phyloP scores from a whole-genome alignment of 2,888 invertebrate genomes.

The Ectemnius cavifrons region DNA sequence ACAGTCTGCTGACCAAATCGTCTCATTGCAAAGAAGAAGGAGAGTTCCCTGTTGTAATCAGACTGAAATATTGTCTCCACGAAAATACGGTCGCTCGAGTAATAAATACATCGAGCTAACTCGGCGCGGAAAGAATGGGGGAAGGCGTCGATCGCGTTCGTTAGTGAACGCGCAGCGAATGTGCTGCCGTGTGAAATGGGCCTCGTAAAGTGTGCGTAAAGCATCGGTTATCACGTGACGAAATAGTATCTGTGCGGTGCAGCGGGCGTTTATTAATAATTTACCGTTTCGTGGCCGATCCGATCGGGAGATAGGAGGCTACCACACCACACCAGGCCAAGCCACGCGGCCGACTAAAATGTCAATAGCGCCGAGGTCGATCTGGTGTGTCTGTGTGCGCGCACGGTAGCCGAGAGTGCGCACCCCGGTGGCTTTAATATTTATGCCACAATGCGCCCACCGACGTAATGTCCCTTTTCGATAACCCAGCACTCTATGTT shows the following conservation, averaged over 20 bases:
- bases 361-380: slow-evolving; percentile 24
- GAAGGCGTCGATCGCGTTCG: slow-evolving; percentile 14
- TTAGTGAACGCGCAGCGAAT: neutral
- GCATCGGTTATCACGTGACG: slow-evolving; percentile 32
- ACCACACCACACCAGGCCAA: too few relatives aligned
- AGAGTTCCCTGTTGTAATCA: too few relatives aligned
- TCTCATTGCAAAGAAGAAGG: too few relatives aligned
- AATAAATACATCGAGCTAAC: slow-evolving; percentile 20
- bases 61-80: neutral
- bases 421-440: slow-evolving; percentile 29
- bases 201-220: slow-evolving; percentile 34
- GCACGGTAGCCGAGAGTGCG: slow-evolving; percentile 10
- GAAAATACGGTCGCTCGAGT: slow-evolving; percentile 7
- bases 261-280: slow-evolving; percentile 44
- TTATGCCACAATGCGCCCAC: slow-evolving; percentile 37
- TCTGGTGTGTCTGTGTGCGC: slow-evolving; percentile 13
- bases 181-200: slow-evolving; percentile 29
- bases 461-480: slow-evolving; percentile 34
- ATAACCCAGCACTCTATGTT: slow-evolving; percentile 10
- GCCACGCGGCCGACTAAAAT: slow-evolving; percentile 26
- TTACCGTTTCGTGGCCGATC: slow-evolving; percentile 25
- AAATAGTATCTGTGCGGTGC: neutral
- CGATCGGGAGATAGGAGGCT: slow-evolving; percentile 23
- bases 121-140: too few relatives aligned
- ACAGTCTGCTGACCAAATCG: too few relatives aligned